A percentile compares a stretch with the other conserved stretches of the same genome.
phyloP scores from a whole-genome alignment of 2,888 invertebrate genomes.

The Allolobophora icterica region DNA sequence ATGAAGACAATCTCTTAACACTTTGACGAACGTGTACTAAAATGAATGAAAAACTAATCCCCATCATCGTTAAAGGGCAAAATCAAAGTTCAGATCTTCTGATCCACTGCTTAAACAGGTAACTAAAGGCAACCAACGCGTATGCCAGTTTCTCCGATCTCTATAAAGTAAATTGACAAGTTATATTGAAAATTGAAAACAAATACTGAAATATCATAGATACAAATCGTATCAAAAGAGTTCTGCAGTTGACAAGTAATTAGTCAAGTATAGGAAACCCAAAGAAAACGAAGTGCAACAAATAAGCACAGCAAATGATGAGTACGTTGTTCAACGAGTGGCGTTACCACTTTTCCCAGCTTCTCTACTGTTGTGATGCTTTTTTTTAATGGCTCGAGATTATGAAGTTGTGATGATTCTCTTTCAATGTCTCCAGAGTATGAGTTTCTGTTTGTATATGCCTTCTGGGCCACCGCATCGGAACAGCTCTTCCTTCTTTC shows the following conservation, averaged over 20 bases:
- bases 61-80: too few species aligned
- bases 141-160: background rate
- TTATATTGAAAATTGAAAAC: background rate
- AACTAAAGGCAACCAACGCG: background rate
- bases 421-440: too few species aligned
- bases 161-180: background rate
- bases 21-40: too few species aligned
- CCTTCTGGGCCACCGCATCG: background rate
- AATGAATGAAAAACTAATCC: too few species aligned
- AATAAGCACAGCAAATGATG: background rate
- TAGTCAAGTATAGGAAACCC: background rate
- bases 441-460: background rate
- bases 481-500: background rate
- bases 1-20: background rate
- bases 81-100: background rate
- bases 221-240: background rate
- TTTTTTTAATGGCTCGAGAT: background rate
- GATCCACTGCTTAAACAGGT: background rate
- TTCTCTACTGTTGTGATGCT: background rate
- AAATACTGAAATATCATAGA: background rate
- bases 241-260: background rate
- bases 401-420: too few species aligned
- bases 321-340: background rate
- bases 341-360: background rate
- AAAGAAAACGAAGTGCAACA: background rate